Evolutionary conservation across 2,888 invertebrate species (phyloP).

Genomic region (Stramonita haemastoma): DNA sequence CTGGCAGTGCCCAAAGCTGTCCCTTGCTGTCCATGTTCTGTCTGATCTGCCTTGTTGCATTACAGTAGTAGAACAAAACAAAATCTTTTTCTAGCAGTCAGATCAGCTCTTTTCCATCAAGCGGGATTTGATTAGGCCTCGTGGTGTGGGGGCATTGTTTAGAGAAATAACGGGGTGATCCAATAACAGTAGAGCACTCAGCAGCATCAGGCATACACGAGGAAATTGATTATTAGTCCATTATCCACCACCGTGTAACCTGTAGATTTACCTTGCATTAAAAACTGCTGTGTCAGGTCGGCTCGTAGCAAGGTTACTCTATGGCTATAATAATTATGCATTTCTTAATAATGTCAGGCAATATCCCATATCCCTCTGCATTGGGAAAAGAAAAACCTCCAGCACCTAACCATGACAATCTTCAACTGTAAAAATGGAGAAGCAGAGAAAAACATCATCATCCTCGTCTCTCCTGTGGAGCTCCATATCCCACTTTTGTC

Average conservation of each 20-base stretch:
- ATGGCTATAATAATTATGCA: neutral
- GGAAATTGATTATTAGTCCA: neutral
- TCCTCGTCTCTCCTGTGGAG: neutral
- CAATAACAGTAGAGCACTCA: constrained; percentile 5
- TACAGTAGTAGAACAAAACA: no score
- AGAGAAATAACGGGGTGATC: neutral
- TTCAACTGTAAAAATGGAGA: neutral
- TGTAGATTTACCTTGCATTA: neutral
- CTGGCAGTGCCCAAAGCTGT: no score
- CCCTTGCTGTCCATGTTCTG: no score
- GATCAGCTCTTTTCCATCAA: neutral
- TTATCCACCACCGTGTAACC: neutral
- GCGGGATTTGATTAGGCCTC: neutral
- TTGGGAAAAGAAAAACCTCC: no score
- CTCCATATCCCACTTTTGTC: neutral
- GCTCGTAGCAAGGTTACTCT: neutral
- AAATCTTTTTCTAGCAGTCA: neutral
- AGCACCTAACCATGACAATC: no score
- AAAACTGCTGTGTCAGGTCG: constrained; percentile 13
- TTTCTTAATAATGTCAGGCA: neutral
- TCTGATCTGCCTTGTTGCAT: no score
- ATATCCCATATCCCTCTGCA: neutral
- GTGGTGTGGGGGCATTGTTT: neutral
- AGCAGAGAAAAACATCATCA: neutral
- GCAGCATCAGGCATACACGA: neutral